Conservation (phyloP, 2,113 vertebrate genomes). For the Eurypyga helias region DNA sequence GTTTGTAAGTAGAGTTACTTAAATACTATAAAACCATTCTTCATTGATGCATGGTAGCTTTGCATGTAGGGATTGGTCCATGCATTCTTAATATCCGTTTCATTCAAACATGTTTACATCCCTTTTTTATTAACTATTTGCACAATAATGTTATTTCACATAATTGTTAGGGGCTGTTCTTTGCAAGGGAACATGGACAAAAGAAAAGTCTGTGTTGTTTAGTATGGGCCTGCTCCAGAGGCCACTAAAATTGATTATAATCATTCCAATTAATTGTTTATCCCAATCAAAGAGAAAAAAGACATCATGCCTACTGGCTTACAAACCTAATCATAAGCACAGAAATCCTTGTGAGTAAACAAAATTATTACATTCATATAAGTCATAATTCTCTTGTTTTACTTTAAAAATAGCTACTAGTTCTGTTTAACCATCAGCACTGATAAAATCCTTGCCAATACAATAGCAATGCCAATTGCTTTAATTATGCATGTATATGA, state of each 20-base stretch:
- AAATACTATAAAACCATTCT: not conserved
- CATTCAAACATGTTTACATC: not conserved
- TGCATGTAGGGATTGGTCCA: not conserved
- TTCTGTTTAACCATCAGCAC: not conserved
- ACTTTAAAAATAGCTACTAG: not conserved
- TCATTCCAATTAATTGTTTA: not conserved
- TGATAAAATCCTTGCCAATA: not conserved
- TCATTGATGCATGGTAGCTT: not conserved
- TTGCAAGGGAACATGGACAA: not conserved
- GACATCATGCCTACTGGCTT: not conserved
- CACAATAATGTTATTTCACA: not conserved
- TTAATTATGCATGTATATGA: not conserved
- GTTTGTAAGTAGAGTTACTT: not conserved
- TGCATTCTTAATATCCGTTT: not conserved
- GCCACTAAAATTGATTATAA: not conserved
- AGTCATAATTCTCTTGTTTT: not conserved
- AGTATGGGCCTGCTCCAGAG: not conserved
- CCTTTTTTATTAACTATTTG: not conserved
- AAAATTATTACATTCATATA: not conserved
- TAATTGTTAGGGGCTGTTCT: not conserved
- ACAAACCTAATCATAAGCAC: not conserved
- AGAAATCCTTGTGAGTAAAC: not conserved
- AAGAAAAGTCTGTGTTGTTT: not conserved
- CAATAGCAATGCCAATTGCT: not conserved
- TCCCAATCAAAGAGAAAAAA: not conserved